Percentiles rank a stretch among this genome's conserved stretches.
Conservation (phyloP, 92 coral and sea anemone species). For the Virgularia gustaviana region DNA sequence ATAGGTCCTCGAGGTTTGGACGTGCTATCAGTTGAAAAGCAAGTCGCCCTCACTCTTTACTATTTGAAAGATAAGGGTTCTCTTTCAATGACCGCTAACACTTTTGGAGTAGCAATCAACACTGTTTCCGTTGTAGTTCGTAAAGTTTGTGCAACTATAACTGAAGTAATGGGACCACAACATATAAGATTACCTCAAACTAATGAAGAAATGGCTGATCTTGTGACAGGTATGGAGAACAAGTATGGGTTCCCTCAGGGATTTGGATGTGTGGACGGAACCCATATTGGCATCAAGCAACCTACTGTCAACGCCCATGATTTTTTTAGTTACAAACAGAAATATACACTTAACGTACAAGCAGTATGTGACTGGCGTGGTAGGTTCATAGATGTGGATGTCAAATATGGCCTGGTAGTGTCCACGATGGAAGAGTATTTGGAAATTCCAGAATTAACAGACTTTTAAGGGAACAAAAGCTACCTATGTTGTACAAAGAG, state of each 20-base stretch:
- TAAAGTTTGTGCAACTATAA: constrained; percentile 42
- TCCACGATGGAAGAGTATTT: constrained; percentile 59
- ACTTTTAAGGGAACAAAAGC: constrained; percentile 40
- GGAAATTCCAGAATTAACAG: constrained; percentile 53
- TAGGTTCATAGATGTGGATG: constrained; percentile 47
- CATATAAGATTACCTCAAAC: constrained; percentile 44
- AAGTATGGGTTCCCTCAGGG: constrained; percentile 60
- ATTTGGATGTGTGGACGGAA: constrained; percentile 68
- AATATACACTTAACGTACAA: constrained; percentile 59
- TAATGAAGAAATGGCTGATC: constrained; percentile 33
- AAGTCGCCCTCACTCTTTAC: constrained; percentile 32
- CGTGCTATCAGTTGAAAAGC: constrained; percentile 26
- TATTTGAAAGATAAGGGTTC: constrained; percentile 23
- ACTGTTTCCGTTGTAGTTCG: constrained; percentile 42
- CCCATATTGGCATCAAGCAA: constrained; percentile 63
- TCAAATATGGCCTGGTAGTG: constrained; percentile 56
- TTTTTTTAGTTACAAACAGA: constrained; percentile 60
- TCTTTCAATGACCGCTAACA: constrained; percentile 21
- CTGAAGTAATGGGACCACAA: constrained; percentile 41
- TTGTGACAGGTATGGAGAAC: constrained; percentile 44
- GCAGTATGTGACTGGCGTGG: constrained; percentile 61
- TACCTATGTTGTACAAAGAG: constrained; percentile 47
- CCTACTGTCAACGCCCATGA: constrained; percentile 60
- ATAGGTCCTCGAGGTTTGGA: constrained; percentile 44
- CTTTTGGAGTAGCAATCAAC: constrained; percentile 15